phyloP scores from a whole-genome alignment of 2,888 invertebrate species.

The Cataglyphis cursor region DNA sequence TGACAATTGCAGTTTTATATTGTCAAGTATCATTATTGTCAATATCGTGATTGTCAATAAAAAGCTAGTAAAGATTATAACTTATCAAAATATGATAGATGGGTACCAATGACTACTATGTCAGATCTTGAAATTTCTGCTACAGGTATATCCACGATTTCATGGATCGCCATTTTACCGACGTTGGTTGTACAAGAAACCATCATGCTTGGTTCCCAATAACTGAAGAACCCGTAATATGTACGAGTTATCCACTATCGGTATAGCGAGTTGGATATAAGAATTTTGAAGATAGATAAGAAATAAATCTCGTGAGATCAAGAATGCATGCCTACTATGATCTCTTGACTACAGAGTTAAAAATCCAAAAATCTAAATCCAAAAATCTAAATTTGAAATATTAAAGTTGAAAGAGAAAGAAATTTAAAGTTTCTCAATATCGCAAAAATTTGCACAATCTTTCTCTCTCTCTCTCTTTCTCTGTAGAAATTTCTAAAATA shows the following conservation, averaged over 20 bases:
- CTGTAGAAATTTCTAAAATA: not conserved
- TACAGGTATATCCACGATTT: not conserved
- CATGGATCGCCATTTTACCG: constrained; percentile 32
- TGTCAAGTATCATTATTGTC: not conserved
- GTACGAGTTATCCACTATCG: not conserved
- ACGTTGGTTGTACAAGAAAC: constrained; percentile 4
- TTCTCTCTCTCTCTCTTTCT: not conserved
- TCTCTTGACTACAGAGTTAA: not conserved
- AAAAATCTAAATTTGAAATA: not conserved
- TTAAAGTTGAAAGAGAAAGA: not conserved
- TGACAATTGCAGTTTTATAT: not conserved
- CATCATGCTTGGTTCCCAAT: not conserved
- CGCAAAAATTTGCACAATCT: not conserved
- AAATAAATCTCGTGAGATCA: not conserved
- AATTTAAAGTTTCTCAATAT: not conserved
- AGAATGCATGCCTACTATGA: not conserved
- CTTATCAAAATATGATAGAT: constrained; percentile 25
- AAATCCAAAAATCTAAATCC: not conserved
- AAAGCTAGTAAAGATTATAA: not conserved
- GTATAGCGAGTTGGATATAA: not conserved
- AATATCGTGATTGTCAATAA: not conserved
- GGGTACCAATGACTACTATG: not conserved
- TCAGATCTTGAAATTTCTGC: not conserved
- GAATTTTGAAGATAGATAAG: not conserved
- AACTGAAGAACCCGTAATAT: not conserved